A percentile compares a stretch with the other conserved stretches of the same genome.
Conservation (phyloP, 2,888 invertebrate genomes). For the Acleris literana region DNA sequence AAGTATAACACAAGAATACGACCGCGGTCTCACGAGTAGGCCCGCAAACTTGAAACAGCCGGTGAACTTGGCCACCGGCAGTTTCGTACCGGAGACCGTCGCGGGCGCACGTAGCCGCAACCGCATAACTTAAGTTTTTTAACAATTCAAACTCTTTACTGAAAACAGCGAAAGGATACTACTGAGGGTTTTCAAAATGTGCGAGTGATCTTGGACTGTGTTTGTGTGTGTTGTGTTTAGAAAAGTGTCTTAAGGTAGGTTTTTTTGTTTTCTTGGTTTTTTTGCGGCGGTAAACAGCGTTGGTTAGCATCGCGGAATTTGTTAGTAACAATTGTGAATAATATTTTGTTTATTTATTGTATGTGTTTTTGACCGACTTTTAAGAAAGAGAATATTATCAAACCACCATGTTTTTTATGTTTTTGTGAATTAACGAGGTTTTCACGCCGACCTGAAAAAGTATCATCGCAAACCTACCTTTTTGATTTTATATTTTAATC, state of each 20-base stretch:
- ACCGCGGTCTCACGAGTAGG: neutral
- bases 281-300: neutral
- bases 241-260: slow-evolving; percentile 25
- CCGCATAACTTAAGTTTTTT: neutral
- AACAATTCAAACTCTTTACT: slow-evolving; percentile 8
- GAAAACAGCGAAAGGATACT: neutral
- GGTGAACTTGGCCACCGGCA: slow-evolving; percentile 42
- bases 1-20: too few species aligned
- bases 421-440: too few species aligned
- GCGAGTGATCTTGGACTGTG: slow-evolving; percentile 35
- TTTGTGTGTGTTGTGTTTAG: slow-evolving; percentile 31
- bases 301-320: too few species aligned
- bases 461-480: too few species aligned
- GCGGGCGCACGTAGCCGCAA: slow-evolving; percentile 35
- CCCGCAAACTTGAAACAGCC: slow-evolving; percentile 49
- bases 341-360: too few species aligned
- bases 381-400: too few species aligned
- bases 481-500: too few species aligned
- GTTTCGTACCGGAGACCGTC: slow-evolving; percentile 24
- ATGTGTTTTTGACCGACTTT: too few species aligned
- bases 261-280: neutral
- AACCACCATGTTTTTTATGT: too few species aligned
- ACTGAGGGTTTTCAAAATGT: slow-evolving; percentile 29
- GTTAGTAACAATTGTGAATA: too few species aligned
- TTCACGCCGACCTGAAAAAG: too few species aligned